phyloP scores from a whole-genome alignment of 2,797 vertebrate genomes.

The Paedocypris micromegethes region DNA sequence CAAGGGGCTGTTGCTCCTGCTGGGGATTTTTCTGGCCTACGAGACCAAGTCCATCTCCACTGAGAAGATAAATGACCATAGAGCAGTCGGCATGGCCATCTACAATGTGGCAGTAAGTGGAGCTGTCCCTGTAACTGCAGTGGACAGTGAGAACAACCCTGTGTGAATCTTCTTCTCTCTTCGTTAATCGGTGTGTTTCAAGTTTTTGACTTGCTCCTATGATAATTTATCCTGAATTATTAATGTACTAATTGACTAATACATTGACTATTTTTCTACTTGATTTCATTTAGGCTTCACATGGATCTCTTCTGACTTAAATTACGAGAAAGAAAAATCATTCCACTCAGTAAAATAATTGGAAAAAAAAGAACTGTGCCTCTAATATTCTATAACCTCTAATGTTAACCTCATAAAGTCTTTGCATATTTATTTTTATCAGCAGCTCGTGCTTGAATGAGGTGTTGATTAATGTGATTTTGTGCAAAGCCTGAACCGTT shows the following conservation, averaged over 20 bases:
- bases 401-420: background rate
- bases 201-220: too few relatives aligned
- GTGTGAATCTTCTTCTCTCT: too few relatives aligned
- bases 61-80: slow-evolving; percentile 94
- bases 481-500: slow-evolving; percentile 37
- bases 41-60: slow-evolving; percentile 95
- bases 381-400: too few relatives aligned
- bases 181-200: too few relatives aligned
- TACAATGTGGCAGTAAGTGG: slow-evolving; percentile 91
- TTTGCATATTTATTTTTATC: slow-evolving; percentile 1
- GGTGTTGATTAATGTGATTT: slow-evolving; percentile 14
- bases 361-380: too few relatives aligned
- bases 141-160: slow-evolving; percentile 3
- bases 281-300: too few relatives aligned
- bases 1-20: slow-evolving; percentile 84
- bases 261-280: too few relatives aligned
- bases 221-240: too few relatives aligned
- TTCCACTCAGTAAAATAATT: too few relatives aligned
- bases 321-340: too few relatives aligned
- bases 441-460: background rate
- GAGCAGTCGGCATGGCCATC: slow-evolving; percentile 94
- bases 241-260: too few relatives aligned
- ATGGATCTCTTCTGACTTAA: too few relatives aligned
- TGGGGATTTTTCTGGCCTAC: slow-evolving; percentile 92
- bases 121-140: slow-evolving; percentile 13